Conservation (phyloP, 1,140 invertebrate genomes). For the Drosophila sproati region DNA sequence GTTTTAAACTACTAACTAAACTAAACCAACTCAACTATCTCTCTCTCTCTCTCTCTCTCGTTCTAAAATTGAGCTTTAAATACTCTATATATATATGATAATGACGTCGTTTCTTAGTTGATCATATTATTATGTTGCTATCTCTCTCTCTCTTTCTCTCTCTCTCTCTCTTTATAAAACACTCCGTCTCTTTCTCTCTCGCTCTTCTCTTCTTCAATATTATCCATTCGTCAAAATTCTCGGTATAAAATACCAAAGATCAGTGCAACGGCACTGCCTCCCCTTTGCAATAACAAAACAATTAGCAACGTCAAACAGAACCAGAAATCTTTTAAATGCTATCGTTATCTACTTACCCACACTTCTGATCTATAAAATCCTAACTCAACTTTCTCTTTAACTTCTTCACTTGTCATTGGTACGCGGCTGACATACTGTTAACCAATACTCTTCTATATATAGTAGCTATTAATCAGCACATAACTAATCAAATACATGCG, state of each 20-base stretch:
- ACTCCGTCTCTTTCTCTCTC: constrained; percentile 45
- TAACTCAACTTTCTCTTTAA: constrained; percentile 48
- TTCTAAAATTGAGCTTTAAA: constrained; percentile 71
- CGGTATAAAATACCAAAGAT: constrained; percentile 57
- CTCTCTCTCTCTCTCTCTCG: constrained; percentile 63
- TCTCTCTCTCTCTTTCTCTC: constrained; percentile 54
- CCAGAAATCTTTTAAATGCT: constrained; percentile 81
- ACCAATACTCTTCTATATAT: constrained; percentile 20
- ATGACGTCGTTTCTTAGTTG: constrained; percentile 77
- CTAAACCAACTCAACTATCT: constrained; percentile 67
- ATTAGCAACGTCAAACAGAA: constrained; percentile 42
- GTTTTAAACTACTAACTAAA: constrained; percentile 71
- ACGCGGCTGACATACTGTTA: constrained; percentile 26
- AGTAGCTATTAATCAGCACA: constrained; percentile 33
- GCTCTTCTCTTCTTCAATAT: constrained; percentile 42
- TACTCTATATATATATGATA: constrained; percentile 50
- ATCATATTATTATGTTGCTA: constrained; percentile 77
- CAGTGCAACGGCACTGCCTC: constrained; percentile 32
- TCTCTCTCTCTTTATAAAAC: constrained; percentile 31
- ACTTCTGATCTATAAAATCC: constrained; percentile 38
- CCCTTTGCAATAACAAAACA: constrained; percentile 32
- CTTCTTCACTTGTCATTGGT: constrained; percentile 51
- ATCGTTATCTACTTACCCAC: constrained; percentile 78
- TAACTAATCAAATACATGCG: constrained; percentile 31
- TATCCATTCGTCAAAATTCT: constrained; percentile 57